Evolutionary conservation across 2,797 vertebrate genomes (phyloP), one percentile per base, ranked within the genome.

Genomic region (Malacoctenus gilli): DNA sequence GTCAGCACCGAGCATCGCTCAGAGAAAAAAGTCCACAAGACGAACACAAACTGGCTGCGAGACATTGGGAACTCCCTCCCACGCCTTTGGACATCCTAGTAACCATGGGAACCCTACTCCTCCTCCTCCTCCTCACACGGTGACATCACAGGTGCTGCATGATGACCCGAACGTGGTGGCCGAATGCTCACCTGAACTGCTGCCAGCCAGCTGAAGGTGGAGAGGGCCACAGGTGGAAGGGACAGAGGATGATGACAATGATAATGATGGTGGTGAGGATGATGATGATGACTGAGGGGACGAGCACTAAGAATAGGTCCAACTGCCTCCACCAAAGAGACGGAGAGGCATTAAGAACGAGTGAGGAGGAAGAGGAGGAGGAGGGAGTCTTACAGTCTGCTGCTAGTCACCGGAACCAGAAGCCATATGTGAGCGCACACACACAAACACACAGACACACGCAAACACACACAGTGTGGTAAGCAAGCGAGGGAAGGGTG

Each of bases 61-160:
- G 59, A 61, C 43, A 66, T 36, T 19, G 59, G 84, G 81, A 82
- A 80, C 72, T 70, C 72, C 75, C 42, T 66, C 54, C 20, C n/a
- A 73, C 55, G 11, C 50, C 64, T 56, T 52, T 36, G 53, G 11
- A 80, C 68, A 77, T 72, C 61, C 69, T 50, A 52, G 89, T 91
- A 78, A 81, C 87, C 85, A 91, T 90, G 84, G 90, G 81, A 90
- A 91, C 86, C 61, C 58, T 51, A 69, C 69, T 56, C 75, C 69
- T 79, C 62, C 58, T 51, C 72, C 69, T 56, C 75, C 69, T 79
- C 62, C 64, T 34, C 48, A 36, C 53, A 67, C 2, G 1, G 49
- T 88, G 85, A 89, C 83, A 87, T 82, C 83, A 83, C 68, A 31
- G 35, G 58, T 64, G 60, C 72, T 82, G 82, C 78, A 72, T 87